Evolutionary conservation across 2,797 vertebrate species (phyloP), one percentile per base, ranked within the genome.

Genomic region (Thalassophryne amazonica): DNA sequence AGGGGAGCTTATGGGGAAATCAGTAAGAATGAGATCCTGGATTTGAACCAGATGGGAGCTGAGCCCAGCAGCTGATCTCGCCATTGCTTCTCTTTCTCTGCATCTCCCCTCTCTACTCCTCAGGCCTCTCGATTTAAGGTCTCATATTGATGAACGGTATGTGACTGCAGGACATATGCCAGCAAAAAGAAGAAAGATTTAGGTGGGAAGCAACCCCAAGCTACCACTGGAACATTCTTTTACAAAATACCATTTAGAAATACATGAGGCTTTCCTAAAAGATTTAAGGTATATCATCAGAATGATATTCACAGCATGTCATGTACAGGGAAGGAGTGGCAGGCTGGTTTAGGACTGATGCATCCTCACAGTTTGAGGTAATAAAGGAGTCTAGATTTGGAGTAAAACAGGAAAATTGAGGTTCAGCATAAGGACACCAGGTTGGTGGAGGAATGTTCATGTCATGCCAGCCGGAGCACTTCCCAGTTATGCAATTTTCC

Each of bases 31-130:
- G 57, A 79, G 49, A 71, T 49, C 47, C 49, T 63, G 70, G 72
- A 83, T 73, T 25, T 64, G 23, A 47, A 78, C 61, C 78, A 80
- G 64, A 80, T 71, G 73, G 73, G 32, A 70, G 22, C 24, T 17
- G 47, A 76, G 68, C 55, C 67, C 22, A 4, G 40, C 24, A 37
- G 56, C 40, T 68, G 61, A 78, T 34, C 60, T 49, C 34, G 33
- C 10, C 21, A 50, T 53, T 56, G 46, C 32, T 40, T 59, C 4
- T 36, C 7, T 9, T 36, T 30, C 21, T 39, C 16, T 30, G 40
- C 4, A 16, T 40, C 25, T 16, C 22, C 25, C 14, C 19, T n/a
- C 12, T 37, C 43, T 36, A 16, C 14, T 38, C 33, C 39, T 21
- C 6, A 49, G 19, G 22, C 36, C n/a, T 57, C 40, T 37, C 22